Conservation (phyloP, 2,888 invertebrate genomes). For the Malthinus seriepunctatus region DNA sequence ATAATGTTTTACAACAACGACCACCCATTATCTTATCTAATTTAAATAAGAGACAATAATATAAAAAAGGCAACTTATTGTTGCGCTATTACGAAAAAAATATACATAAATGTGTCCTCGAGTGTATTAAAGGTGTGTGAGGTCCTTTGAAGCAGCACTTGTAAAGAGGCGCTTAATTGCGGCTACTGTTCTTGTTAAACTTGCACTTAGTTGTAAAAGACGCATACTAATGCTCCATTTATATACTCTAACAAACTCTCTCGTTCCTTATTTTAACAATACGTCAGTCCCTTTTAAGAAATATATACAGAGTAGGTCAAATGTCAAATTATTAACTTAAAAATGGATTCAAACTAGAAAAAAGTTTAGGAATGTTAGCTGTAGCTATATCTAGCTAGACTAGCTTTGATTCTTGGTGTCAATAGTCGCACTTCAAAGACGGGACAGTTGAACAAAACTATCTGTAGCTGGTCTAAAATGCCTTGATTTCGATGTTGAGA, state of each 20-base stretch:
- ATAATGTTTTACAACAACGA: constrained; percentile 21
- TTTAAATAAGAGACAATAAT: constrained; percentile 25
- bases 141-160: constrained; percentile 24
- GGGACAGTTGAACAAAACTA: too few relatives aligned
- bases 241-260: constrained; percentile 5
- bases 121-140: constrained; percentile 24
- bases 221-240: constrained; percentile 35
- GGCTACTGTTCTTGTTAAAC: constrained; percentile 35
- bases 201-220: constrained; percentile 32
- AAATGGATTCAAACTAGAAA: too few relatives aligned
- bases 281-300: too few relatives aligned
- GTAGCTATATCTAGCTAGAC: too few relatives aligned
- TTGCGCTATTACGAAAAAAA: constrained; percentile 18
- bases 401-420: too few relatives aligned
- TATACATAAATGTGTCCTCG: constrained; percentile 20
- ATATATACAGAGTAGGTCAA: too few relatives aligned
- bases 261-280: too few relatives aligned
- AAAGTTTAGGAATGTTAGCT: too few relatives aligned
- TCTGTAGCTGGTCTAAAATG: too few relatives aligned
- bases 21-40: constrained; percentile 27
- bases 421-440: too few relatives aligned
- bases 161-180: constrained; percentile 35
- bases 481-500: too few relatives aligned
- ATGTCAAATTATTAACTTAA: too few relatives aligned
- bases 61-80: constrained; percentile 17